Evolutionary conservation across 1,140 invertebrate genomes (phyloP).

Genomic region (Lepidurus apus): DNA sequence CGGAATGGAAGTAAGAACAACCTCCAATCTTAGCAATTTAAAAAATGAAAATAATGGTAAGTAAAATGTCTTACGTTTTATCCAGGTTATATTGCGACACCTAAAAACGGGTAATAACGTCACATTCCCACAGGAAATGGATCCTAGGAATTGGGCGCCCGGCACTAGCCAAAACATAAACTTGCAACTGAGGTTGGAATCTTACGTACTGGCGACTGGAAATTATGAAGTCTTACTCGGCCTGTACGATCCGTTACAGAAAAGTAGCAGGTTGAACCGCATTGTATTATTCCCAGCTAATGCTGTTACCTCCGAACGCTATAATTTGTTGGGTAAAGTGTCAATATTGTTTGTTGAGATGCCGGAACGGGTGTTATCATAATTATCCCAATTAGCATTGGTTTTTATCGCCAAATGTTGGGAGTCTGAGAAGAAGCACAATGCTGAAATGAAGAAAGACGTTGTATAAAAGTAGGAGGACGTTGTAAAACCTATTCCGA

Average conservation of each 20-base stretch:
- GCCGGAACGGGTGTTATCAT: no score
- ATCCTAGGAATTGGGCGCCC: background rate
- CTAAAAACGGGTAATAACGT: background rate
- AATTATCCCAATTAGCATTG: no score
- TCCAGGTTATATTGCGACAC: background rate
- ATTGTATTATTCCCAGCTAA: background rate
- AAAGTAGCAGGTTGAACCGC: background rate
- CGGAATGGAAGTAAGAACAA: constrained; percentile 10
- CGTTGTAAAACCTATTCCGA: no score
- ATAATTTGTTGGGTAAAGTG: background rate
- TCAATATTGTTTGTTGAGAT: background rate
- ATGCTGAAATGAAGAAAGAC: no score
- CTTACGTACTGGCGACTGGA: background rate
- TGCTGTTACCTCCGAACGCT: background rate
- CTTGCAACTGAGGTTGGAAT: background rate
- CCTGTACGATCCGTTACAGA: background rate
- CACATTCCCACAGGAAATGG: background rate
- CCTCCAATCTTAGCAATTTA: background rate
- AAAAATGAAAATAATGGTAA: background rate
- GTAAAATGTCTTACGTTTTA: no score
- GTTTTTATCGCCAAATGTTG: no score
- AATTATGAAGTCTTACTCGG: background rate
- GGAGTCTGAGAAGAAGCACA: no score
- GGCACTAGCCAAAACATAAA: background rate
- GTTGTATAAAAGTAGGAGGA: no score